Evolutionary conservation across 2,888 invertebrate genomes (phyloP).

Genomic region (Imbricaverruca yamaguchii): DNA sequence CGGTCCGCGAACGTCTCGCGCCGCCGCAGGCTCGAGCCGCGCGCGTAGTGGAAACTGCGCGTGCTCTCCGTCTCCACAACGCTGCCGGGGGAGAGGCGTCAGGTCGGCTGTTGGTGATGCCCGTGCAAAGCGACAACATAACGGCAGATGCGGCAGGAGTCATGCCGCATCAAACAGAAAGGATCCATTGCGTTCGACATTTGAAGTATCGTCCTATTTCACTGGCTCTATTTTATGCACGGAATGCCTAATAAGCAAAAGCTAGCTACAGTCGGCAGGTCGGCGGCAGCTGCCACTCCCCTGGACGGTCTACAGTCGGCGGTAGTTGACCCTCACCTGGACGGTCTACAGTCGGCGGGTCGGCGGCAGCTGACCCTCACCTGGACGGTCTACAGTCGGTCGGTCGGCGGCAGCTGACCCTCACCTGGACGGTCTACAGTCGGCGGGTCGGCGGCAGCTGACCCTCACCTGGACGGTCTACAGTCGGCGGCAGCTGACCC

Average conservation of each 20-base stretch:
- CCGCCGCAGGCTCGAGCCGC: neutral
- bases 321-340: too few species aligned
- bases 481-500: neutral
- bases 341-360: neutral
- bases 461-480: neutral
- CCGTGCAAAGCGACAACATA: too few species aligned
- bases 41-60: conserved; percentile 8
- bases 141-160: too few species aligned
- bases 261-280: too few species aligned
- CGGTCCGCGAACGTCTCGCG: neutral
- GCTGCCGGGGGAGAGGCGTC: neutral
- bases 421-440: neutral
- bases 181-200: too few species aligned
- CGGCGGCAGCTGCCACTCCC: too few species aligned
- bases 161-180: too few species aligned
- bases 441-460: neutral
- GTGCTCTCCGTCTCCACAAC: conserved; percentile 13
- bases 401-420: neutral
- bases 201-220: too few species aligned
- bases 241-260: too few species aligned
- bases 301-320: too few species aligned
- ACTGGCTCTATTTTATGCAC: too few species aligned
- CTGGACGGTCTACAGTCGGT: too few species aligned
- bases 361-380: neutral
- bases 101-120: neutral